Evolutionary conservation across 2,797 vertebrate species (phyloP), one percentile per base, ranked within the genome.

Genomic region (Oceanodroma leucorhoa): DNA sequence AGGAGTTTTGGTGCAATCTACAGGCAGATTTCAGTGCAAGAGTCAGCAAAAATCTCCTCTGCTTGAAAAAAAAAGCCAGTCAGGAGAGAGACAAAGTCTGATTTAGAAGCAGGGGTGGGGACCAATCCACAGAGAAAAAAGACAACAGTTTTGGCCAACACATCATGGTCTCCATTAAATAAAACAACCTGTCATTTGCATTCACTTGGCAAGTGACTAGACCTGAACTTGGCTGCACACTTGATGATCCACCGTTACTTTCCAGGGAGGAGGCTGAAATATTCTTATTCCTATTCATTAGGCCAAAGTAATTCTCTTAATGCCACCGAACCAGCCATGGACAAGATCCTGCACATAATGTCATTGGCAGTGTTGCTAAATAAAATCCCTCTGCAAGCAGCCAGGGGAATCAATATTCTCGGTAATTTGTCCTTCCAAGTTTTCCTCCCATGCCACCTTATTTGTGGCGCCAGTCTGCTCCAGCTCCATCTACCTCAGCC

Each of bases 301-400:
- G 93, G 85, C 94, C 95, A 97, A 96, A 97, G 95, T 94, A 97
- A 97, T 97, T 97, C 97, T 97, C 97, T 97, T 95, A 96, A 96
- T 94, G 77, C 94, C 89, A 81, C 88, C 17, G 65, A 93, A 95
- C 94, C 95, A 96, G 92, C 93, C 67, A 89, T 60, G 93, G 97
- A 97, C 95, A 96, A 96, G 97, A 96, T 97, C 96, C 97, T 95
- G 70, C 72, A 93, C 94, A 54, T 88, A 96, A 95, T 93, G 96
- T 96, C 96, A 95, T 84, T 93, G 93, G 92, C 61, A 86, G 67
- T n/a, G 29, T 48, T 90, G 77, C 94, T 97, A 97, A 97, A 89
- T 97, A 93, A 97, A 98, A 97, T 97, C 97, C 96, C 92, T 91
- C 94, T 82, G 93, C 96, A 95, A 90, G 79, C 87, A 81, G 95